Conservation (phyloP, 2,113 vertebrate genomes). For the Patagioenas fasciata region DNA sequence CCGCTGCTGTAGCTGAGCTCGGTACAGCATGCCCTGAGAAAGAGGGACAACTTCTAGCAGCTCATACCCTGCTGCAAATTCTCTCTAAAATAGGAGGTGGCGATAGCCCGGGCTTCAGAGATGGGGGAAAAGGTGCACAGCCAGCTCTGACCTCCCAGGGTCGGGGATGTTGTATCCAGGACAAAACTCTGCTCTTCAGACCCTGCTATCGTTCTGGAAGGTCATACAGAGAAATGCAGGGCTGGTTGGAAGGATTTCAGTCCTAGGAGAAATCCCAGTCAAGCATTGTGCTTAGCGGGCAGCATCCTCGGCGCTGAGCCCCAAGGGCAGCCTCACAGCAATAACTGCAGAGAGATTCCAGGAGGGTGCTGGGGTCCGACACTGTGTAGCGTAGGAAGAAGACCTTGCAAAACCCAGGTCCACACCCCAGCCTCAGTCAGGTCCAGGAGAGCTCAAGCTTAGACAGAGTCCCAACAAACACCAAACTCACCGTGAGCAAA, state of each 20-base stretch:
- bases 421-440: background rate
- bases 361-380: background rate
- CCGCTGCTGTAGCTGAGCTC: background rate
- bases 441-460: background rate
- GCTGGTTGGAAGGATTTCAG: background rate
- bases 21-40: background rate
- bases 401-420: background rate
- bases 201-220: background rate
- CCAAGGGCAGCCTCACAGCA: accelerated
- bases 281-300: background rate
- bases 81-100: background rate
- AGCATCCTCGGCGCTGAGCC: background rate
- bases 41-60: background rate
- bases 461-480: background rate
- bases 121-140: background rate
- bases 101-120: background rate
- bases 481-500: background rate
- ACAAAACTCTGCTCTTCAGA: background rate
- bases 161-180: no score
- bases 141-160: background rate
- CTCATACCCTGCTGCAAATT: background rate
- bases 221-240: background rate
- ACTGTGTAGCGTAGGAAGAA: background rate
- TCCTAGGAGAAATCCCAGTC: background rate
- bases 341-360: background rate